Base-by-base conservation (phyloP, 2,888 invertebrate species). In the Stenurella melanura region DNA sequence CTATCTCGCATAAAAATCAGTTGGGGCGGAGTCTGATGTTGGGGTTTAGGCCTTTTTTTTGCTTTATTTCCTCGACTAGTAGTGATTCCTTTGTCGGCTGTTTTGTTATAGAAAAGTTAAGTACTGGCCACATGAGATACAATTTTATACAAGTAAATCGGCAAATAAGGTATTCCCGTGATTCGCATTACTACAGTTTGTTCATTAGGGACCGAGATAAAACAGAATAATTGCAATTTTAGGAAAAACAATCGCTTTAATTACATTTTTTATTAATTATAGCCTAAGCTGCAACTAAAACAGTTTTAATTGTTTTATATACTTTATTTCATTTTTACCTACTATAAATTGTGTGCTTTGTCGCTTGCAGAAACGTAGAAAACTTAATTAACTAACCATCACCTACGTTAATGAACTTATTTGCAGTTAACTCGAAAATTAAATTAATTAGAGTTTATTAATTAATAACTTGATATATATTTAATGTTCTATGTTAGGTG, bases 321-420 rank as follows among this genome's bases (percentile, higher is more conserved):
- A 26, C 38, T 17, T 67, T 67, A 54, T 54, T 67, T 67, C 54
- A 42, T 66, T 50, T 67, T 50, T 38, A 12, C 12, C 7, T 19
- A 26, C 19, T 66, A 26, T 67, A 67, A 67, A 67, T 67, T n/a
- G 17, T 26, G 19, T 42, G 11, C 26, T 38, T 30, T 12, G 38
- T 64, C n/a, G 19, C 66, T 4, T 17, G 30, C 21, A 66, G 21
- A 66, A 17, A 42, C 15, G 67, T 54, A 67, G 67, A 54, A 64
- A 64, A 67, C 54, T 67, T 67, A 67, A 67, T 67, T 67, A 50
- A 66, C 66, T 66, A n/a, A 21, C 50, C 50, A 50, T 50, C 50
- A n/a, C 50, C n/a, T n/a, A 17, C 50, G 42, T n/a, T n/a, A 50
- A 50, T 50, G n/a, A 50, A 50, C 50, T 50, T 50, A 50, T 15